Percentiles rank a stretch among this genome's conserved stretches.
These are phyloP conservation scores for Fregata magnificens DNA, from an alignment of 2,113 vertebrate species.

Conservation along the genomic window DNA sequence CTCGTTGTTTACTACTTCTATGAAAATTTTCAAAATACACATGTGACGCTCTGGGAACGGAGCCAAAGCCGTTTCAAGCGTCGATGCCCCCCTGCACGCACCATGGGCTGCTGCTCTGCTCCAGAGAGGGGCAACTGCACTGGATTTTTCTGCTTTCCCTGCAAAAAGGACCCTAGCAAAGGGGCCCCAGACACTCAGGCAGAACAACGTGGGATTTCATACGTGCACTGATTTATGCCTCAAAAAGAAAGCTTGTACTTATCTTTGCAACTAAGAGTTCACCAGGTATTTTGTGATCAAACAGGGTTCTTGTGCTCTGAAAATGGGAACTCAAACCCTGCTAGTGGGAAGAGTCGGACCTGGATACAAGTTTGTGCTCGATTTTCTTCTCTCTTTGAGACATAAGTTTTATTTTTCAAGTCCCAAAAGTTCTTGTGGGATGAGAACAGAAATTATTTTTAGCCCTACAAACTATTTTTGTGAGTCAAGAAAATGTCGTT, in stretches of 20 bases:
- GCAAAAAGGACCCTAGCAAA: neutral
- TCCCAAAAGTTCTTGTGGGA: neutral
- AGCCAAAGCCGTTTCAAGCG: neutral
- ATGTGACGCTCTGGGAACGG: neutral
- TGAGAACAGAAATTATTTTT: neutral
- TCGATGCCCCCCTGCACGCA: neutral
- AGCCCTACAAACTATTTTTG: neutral
- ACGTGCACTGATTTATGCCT: neutral
- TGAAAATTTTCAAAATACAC: neutral
- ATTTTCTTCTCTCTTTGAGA: neutral
- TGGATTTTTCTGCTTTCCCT: neutral
- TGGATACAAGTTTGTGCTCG: neutral
- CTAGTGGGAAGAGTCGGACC: neutral
- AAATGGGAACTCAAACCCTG: neutral
- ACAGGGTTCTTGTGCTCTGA: neutral
- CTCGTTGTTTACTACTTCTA: neutral
- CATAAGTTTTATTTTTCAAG: neutral
- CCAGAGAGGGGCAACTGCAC: neutral
- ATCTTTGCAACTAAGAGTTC: neutral
- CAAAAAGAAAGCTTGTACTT: neutral
- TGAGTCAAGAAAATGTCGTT: neutral
- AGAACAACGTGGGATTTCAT: neutral
- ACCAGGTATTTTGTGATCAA: neutral
- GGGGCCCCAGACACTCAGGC: neutral
- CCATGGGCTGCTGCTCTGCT: neutral